A percentile compares a stretch with the other conserved stretches of the same genome.
phyloP scores from a whole-genome alignment of 2,888 invertebrate genomes.

The Lissocephala sabroskyi region DNA sequence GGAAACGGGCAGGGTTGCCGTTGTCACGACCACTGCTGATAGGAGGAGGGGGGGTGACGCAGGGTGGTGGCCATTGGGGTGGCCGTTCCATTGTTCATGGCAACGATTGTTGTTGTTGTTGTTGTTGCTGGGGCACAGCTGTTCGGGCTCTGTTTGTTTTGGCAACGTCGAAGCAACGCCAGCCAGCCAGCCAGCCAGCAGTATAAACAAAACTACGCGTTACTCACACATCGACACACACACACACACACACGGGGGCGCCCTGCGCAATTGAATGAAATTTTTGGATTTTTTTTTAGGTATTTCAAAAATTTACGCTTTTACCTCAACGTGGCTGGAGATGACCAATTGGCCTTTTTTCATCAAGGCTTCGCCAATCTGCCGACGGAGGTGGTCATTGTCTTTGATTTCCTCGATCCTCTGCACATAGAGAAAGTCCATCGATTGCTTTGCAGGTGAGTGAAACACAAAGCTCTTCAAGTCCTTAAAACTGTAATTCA shows the following conservation, averaged over 20 bases:
- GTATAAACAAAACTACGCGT: too few relatives aligned
- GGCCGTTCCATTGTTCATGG: neutral
- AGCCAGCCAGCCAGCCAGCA: conserved; percentile 18
- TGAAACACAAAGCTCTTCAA: conserved; percentile 1
- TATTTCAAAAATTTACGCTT: conserved; percentile 71
- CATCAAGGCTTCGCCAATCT: conserved; percentile 66
- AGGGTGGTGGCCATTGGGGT: neutral
- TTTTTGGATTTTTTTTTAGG: conserved; percentile 48
- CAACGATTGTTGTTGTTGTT: conserved; percentile 16
- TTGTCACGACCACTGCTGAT: neutral
- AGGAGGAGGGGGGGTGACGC: neutral
- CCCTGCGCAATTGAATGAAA: too few relatives aligned
- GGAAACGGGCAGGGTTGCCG: neutral
- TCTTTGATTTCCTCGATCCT: conserved; percentile 69
- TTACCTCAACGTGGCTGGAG: conserved; percentile 66
- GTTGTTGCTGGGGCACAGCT: conserved; percentile 42
- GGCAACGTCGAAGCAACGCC: too few relatives aligned
- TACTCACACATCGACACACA: conserved; percentile 11
- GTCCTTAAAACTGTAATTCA: neutral
- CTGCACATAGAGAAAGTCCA: conserved; percentile 71
- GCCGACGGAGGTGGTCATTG: conserved; percentile 67
- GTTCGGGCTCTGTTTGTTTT: too few relatives aligned
- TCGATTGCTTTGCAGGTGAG: conserved; percentile 69
- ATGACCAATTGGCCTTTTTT: conserved; percentile 70
- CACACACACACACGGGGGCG: neutral